Base-by-base conservation (phyloP, 2,797 vertebrate species). In the Argyrosomus regius region DNA sequence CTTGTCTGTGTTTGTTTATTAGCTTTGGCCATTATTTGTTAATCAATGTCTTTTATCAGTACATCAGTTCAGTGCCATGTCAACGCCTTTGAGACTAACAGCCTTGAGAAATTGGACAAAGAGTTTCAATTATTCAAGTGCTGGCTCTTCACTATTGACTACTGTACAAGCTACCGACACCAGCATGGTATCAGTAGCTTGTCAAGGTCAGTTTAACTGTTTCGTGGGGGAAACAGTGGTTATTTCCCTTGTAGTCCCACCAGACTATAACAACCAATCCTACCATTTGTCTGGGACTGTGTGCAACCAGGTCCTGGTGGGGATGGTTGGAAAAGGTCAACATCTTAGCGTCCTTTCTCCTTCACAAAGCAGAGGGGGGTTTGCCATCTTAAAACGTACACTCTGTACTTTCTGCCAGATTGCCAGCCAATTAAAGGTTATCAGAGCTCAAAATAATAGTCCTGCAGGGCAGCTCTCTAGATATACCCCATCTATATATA, bases 361-460 rank as follows among this genome's bases (percentile, higher is more conserved):
- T 80, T 70, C 72, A 82, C 31, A 77, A 81, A 84, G 72, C 80
- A 57, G 57, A 58, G 52, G 82, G 68, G 60, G 68, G 75, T 78
- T 75, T 72, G 58, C 41, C 65, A 48, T 86, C 70, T 75, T 57
- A 76, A 64, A 81, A 77, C 24, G 7, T 70, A 46, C 26, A 75
- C 67, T 71, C 66, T 84, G 80, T 76, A 79, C 81, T 79, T 85
- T 81, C 56, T 69, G 81, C 81, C 66, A 90, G 83, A 91, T 89
- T 89, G 73, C 72, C 72, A 69, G 66, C 80, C 89, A 94, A 93
- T 93, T 94, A 94, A 93, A 90, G 88, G 91, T 93, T 92, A 94
- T 91, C 88, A 87, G 78, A 87, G 86, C 89, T 89, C 84, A 88
- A 86, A 90, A 91, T 89, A 90, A 88, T 85, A 86, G 77, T 80